Base-by-base conservation (phyloP, 2,113 vertebrate species). In the Planiliza haematocheilus region DNA sequence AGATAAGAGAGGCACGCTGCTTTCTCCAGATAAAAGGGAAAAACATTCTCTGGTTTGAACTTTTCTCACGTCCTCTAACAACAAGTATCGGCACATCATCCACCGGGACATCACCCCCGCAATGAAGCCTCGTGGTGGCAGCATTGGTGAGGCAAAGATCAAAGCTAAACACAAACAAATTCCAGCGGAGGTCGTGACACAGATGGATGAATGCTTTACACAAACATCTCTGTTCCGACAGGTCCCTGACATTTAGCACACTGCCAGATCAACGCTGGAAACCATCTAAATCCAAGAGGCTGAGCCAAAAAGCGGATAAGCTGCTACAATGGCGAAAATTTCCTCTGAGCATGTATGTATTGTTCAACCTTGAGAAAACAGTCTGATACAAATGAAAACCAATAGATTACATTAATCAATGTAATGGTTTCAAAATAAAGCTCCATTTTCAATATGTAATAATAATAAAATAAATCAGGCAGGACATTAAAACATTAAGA, bases 111-210 rank as follows among this genome's bases (percentile, higher is more conserved):
- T 38, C 39, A 45, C 20, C 36, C 17, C 18, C 13, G n/a, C 61
- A 2, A 18, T 51, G 46, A 62, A 10, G 24, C 14, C 43, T 3
- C 4, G 67, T 36, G 7, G n/a, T 12, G 43, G 36, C 43, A 18
- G 43, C 21, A 14, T 39, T 0, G 36, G 14, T 0, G 30, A 63
- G 63, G 58, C 38, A 69, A 68, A 63, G 18, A 50, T 21, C 10
- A 50, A 52, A 56, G 52, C 41, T 13, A 20, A 77, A 68, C 7
- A 10, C 18, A 61, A 71, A 18, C 42, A 56, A 66, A 70, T 65
- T 43, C 55, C 66, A 76, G 41, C 60, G 2, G 13, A 52, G 13
- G 38, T 1, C 24, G 17, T 7, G 52, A 45, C 48, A 21, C 7
- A 50, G 36, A 53, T 38, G 51, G 58, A 69, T 18, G 8, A 46